Percentiles rank a stretch among this genome's conserved stretches.
Evolutionary conservation across 2,797 vertebrate genomes (phyloP).

Genomic region (Siniperca obscura): DNA sequence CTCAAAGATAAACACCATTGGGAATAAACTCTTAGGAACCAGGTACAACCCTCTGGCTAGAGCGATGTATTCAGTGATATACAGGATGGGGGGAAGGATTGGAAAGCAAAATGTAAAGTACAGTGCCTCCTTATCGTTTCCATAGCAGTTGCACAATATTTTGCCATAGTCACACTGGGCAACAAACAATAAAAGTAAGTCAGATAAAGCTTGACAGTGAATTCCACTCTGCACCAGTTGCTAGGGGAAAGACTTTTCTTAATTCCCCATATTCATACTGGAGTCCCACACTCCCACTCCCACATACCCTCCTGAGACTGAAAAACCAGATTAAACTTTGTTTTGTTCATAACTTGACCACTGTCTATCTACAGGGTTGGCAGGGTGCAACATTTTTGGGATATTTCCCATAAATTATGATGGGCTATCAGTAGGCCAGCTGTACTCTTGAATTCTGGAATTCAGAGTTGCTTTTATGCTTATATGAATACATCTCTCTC

Average conservation of each 20-base stretch:
- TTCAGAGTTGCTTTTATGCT: conserved; percentile 78
- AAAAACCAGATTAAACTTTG: conserved; percentile 72
- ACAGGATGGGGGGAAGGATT: conserved; percentile 1
- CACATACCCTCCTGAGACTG: conserved; percentile 61
- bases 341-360: conserved; percentile 63
- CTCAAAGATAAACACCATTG: conserved; percentile 70
- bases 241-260: conserved; percentile 80
- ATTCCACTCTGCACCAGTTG: conserved; percentile 80
- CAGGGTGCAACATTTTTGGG: conserved; percentile 76
- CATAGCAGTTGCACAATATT: conserved; percentile 53
- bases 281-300: conserved; percentile 64
- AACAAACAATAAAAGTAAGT: conserved; percentile 68
- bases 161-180: conserved; percentile 58
- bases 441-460: conserved; percentile 70
- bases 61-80: conserved; percentile 5
- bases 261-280: conserved; percentile 75
- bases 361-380: conserved; percentile 61
- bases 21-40: conserved; percentile 42
- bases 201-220: conserved; percentile 73
- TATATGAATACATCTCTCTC: conserved; percentile 83
- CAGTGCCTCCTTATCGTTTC: conserved; percentile 44
- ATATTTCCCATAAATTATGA: conserved; percentile 82
- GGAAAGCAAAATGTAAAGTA: conserved; percentile 43
- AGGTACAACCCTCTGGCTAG: conserved; percentile 30
- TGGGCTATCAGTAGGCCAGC: conserved; percentile 76